A percentile compares a stretch with the other conserved stretches of the same genome.
These are phyloP conservation scores for Mungos mungo DNA, from an alignment of 2,113 vertebrate species.

Conservation along the genomic window DNA sequence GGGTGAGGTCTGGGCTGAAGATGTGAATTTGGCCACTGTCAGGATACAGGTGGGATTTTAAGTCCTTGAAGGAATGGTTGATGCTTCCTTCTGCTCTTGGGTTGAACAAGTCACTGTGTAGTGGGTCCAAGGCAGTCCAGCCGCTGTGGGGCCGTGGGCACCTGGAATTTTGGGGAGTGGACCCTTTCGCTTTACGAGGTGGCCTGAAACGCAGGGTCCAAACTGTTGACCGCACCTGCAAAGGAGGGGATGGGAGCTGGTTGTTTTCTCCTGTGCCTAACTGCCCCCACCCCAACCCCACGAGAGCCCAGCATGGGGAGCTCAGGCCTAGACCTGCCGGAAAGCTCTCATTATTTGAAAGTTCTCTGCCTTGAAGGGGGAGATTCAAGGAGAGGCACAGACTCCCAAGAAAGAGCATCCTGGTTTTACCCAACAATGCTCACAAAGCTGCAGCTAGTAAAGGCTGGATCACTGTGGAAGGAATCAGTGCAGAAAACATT, in stretches of 20 bases:
- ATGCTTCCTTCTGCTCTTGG: neutral
- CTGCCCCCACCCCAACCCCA: fast-evolving
- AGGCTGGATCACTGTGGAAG: fast-evolving
- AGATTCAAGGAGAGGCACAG: too few relatives aligned
- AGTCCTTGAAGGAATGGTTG: neutral
- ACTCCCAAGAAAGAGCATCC: neutral
- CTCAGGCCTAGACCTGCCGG: neutral
- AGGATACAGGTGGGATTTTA: neutral
- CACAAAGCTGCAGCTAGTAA: fast-evolving
- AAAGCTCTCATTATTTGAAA: fast-evolving
- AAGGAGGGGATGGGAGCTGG: fast-evolving
- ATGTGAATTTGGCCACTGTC: fast-evolving
- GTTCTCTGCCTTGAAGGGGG: neutral
- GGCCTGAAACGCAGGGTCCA: neutral
- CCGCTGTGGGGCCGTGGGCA: fast-evolving
- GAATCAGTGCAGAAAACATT: conserved; percentile 52
- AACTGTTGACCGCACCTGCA: fast-evolving
- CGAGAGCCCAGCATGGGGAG: neutral
- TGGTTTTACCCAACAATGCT: fast-evolving
- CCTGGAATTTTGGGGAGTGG: neutral
- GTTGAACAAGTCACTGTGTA: fast-evolving
- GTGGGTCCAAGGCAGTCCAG: fast-evolving
- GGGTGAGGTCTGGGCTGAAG: neutral
- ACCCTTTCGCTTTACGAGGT: neutral
- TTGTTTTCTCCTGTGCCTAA: too few relatives aligned